These are phyloP conservation scores for Aurelia coerulea DNA, from an alignment of 30 jellyfish, hydroid and myxozoan genomes.

Conservation along the genomic window DNA sequence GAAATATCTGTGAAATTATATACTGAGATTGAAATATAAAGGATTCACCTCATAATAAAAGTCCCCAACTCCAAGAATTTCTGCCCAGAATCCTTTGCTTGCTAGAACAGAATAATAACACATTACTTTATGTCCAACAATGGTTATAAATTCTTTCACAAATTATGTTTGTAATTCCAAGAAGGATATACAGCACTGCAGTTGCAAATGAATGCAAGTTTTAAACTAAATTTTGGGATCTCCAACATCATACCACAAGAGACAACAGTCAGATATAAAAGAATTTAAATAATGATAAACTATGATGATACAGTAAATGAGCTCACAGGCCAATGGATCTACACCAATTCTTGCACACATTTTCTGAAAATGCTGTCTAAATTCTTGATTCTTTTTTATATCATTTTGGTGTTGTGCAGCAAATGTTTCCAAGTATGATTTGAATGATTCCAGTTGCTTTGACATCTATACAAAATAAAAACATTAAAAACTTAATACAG, in stretches of 20 bases:
- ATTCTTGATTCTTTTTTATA: constrained; percentile 86
- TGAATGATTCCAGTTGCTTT: constrained; percentile 88
- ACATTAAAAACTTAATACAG: not conserved
- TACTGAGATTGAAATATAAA: no score
- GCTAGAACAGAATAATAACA: constrained; percentile 41
- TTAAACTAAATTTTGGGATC: no score
- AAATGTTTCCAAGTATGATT: constrained; percentile 76
- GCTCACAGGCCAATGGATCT: constrained; percentile 94
- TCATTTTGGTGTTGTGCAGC: constrained; percentile 92
- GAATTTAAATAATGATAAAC: no score
- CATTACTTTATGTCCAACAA: no score
- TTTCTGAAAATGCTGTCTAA: constrained; percentile 90
- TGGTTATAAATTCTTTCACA: no score
- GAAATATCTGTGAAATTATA: no score
- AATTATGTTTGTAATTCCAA: no score
- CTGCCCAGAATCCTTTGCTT: constrained; percentile 95
- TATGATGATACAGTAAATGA: no score
- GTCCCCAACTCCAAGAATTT: constrained; percentile 97
- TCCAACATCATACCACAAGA: no score
- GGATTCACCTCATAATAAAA: constrained; percentile 88
- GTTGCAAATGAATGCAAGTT: no score
- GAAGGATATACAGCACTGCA: no score
- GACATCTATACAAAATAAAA: constrained; percentile 60
- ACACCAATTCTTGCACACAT: constrained; percentile 97
- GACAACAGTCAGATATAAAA: no score